These are phyloP conservation scores for Lamellibrachia columna DNA, from an alignment of 2,888 invertebrate species.

Conservation along the genomic window DNA sequence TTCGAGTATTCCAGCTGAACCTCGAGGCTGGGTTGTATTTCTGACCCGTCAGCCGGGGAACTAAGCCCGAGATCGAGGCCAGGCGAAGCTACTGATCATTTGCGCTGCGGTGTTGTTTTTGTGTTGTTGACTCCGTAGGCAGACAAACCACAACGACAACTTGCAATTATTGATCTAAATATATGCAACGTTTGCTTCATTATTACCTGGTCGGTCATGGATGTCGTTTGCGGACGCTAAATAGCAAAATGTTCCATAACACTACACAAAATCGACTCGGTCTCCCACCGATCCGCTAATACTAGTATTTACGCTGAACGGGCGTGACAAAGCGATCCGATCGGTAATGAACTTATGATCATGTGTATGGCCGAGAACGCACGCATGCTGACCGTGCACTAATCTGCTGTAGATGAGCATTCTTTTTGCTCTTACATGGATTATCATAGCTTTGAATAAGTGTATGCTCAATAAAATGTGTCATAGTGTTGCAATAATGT, in stretches of 20 bases:
- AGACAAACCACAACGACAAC: background rate
- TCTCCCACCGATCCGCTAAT: conserved; percentile 16
- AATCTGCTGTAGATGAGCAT: too few relatives aligned
- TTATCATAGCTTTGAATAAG: too few relatives aligned
- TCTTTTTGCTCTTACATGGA: too few relatives aligned
- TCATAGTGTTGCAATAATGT: too few relatives aligned
- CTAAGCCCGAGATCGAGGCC: background rate
- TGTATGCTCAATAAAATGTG: too few relatives aligned
- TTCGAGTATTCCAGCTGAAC: background rate
- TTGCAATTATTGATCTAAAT: background rate
- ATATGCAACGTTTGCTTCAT: background rate
- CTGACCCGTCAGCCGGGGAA: background rate
- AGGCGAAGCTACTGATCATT: background rate
- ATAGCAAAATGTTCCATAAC: background rate
- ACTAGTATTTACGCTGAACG: background rate
- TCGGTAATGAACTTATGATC: conserved; percentile 3
- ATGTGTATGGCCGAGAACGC: background rate
- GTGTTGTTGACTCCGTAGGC: background rate
- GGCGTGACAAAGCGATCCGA: conserved; percentile 2
- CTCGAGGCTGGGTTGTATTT: background rate
- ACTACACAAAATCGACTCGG: background rate
- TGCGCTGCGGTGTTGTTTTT: background rate
- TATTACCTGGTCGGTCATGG: conserved; percentile 6
- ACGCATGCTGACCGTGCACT: too few relatives aligned
- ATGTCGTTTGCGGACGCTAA: conserved; percentile 9